Conservation (phyloP, 1,140 invertebrate species). For the Brevipalpus yothersi region DNA sequence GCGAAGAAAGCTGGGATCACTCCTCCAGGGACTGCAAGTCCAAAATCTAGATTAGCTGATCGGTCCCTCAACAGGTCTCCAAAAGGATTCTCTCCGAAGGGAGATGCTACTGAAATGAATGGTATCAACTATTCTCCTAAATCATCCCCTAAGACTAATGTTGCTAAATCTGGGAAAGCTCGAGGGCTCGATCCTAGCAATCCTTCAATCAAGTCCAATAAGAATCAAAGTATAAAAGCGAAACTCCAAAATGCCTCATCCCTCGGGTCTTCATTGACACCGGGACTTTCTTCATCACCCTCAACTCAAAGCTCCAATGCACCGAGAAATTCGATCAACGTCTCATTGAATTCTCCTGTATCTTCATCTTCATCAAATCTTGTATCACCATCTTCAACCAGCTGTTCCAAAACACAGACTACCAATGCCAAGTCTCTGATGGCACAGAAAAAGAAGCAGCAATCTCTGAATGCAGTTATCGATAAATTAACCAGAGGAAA, state of each 20-base stretch:
- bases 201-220: neutral
- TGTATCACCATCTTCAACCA: neutral
- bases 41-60: neutral
- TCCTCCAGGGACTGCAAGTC: neutral
- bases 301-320: neutral
- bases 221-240: neutral
- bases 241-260: neutral
- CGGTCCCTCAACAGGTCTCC: neutral
- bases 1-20: neutral
- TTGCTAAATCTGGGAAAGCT: neutral
- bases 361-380: neutral
- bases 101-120: neutral
- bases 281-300: neutral
- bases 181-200: neutral
- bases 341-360: neutral
- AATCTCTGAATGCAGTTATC: conserved; percentile 54
- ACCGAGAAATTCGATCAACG: neutral
- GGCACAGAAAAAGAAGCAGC: conserved; percentile 29
- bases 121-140: neutral
- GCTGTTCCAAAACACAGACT: neutral
- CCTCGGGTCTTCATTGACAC: neutral
- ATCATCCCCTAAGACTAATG: neutral
- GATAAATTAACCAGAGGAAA: conserved; percentile 38
- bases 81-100: conserved; percentile 3
- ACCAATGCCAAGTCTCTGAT: conserved; percentile 12